These are phyloP conservation scores for Drosophila orena DNA, from an alignment of 1,140 invertebrate species.

Conservation along the genomic window DNA sequence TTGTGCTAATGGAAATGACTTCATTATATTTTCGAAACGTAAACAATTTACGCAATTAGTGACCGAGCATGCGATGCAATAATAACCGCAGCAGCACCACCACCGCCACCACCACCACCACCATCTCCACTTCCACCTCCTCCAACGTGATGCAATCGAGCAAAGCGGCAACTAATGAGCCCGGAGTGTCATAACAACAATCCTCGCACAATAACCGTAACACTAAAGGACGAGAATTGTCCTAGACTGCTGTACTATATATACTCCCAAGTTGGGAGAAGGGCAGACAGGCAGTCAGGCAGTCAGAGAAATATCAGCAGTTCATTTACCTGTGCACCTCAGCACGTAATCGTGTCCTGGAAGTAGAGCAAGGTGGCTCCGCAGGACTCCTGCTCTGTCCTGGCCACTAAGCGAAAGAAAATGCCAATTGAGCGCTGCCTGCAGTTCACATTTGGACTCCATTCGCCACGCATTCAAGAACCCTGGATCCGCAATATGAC, in stretches of 20 bases:
- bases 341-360: constrained; percentile 40
- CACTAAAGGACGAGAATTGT: constrained; percentile 58
- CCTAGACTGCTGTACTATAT: constrained; percentile 35
- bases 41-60: constrained; percentile 84
- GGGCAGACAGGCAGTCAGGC: constrained; percentile 11
- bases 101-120: background rate
- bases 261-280: background rate
- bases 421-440: constrained; percentile 53
- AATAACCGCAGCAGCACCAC: constrained; percentile 14
- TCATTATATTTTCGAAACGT: constrained; percentile 81
- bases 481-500: constrained; percentile 1
- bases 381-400: constrained; percentile 9
- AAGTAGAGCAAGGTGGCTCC: constrained; percentile 32
- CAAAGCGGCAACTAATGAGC: constrained; percentile 79
- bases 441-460: constrained; percentile 36
- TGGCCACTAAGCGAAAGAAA: constrained; percentile 66
- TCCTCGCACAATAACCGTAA: constrained; percentile 58
- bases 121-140: constrained; percentile 1
- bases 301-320: constrained; percentile 45
- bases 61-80: constrained; percentile 60
- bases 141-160: constrained; percentile 54
- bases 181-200: constrained; percentile 76
- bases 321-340: constrained; percentile 74
- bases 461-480: constrained; percentile 37
- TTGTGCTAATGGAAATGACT: constrained; percentile 80